These are phyloP conservation scores for Pseudomyrmex dendroicus DNA, from an alignment of 1,140 invertebrate species.

Conservation along the genomic window DNA sequence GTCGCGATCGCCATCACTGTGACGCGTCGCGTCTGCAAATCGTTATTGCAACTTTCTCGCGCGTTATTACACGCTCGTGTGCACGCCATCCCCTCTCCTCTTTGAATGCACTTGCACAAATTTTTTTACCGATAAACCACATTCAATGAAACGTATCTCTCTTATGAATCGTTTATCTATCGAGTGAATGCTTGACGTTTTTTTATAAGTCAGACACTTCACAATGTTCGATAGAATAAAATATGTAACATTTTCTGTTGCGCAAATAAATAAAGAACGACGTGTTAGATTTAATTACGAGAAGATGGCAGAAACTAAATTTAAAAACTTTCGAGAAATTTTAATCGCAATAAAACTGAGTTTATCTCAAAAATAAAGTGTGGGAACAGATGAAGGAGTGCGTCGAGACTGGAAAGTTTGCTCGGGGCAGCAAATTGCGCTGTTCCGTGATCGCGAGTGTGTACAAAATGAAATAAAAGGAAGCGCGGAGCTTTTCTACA, in stretches of 20 bases:
- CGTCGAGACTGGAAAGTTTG: conserved; percentile 31
- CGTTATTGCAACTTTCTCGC: conserved; percentile 24
- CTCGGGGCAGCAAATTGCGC: conserved; percentile 42
- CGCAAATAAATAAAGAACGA: too few relatives aligned
- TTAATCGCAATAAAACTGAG: background rate
- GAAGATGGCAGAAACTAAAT: too few relatives aligned
- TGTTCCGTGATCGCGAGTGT: conserved; percentile 25
- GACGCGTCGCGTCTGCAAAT: conserved; percentile 32
- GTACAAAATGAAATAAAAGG: conserved; percentile 47
- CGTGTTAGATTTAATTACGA: too few relatives aligned
- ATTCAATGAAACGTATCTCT: background rate
- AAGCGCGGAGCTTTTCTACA: conserved; percentile 47
- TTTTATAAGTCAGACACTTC: too few relatives aligned
- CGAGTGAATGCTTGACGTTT: too few relatives aligned
- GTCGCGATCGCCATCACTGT: conserved; percentile 16
- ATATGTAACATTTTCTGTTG: too few relatives aligned
- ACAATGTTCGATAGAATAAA: too few relatives aligned
- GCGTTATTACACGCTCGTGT: conserved; percentile 45
- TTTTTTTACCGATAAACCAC: background rate
- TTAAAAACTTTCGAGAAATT: background rate
- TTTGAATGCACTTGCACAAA: conserved; percentile 16
- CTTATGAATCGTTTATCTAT: background rate
- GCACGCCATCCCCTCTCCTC: background rate
- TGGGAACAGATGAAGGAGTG: background rate
- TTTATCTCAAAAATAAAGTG: background rate